phyloP scores from a whole-genome alignment of 2,797 vertebrate species.

The Potorous gilbertii region DNA sequence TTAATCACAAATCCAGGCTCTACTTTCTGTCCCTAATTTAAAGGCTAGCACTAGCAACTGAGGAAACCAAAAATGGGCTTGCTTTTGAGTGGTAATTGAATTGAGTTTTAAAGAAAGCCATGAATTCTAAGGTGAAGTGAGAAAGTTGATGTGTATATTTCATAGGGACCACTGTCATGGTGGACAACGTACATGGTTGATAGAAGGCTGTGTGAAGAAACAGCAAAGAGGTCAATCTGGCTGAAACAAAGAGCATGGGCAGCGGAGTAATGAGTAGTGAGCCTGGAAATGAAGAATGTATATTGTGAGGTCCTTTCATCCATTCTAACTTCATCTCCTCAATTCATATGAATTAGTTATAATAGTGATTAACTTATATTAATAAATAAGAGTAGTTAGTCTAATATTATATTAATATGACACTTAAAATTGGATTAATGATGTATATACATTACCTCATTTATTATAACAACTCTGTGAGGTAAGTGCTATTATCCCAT shows the following conservation, averaged over 20 bases:
- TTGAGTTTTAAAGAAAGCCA: neutral
- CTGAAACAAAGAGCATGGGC: neutral
- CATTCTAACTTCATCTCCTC: neutral
- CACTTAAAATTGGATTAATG: neutral
- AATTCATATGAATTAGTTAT: neutral
- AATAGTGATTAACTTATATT: neutral
- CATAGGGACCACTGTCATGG: neutral
- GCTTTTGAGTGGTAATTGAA: neutral
- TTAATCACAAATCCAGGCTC: neutral
- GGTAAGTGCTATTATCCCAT: neutral
- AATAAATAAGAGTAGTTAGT: neutral
- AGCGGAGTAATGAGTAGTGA: neutral
- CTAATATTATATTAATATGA: neutral
- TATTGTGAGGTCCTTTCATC: neutral
- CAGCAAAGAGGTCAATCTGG: neutral
- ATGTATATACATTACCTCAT: neutral
- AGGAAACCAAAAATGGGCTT: neutral
- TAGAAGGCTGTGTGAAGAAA: neutral
- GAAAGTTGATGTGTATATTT: neutral
- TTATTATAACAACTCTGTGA: neutral
- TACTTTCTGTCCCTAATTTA: neutral
- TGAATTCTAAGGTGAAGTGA: neutral
- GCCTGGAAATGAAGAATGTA: neutral
- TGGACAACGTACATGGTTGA: no score
- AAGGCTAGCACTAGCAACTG: neutral